Evolutionary conservation across 30 jellyfish, hydroid and myxozoan genomes (phyloP).

Genomic region (Mastigias papua): DNA sequence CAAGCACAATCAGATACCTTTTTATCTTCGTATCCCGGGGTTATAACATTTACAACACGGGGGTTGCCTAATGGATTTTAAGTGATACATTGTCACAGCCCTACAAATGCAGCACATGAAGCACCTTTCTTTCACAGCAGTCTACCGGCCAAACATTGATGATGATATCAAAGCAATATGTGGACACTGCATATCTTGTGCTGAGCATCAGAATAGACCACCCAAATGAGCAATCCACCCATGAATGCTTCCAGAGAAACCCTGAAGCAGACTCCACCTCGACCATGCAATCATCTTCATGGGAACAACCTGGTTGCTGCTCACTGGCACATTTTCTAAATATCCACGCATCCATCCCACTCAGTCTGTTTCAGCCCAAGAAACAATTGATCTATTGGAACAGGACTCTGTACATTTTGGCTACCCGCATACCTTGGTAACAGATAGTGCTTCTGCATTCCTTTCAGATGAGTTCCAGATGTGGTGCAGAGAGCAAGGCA

Average conservation of each 20-base stretch:
- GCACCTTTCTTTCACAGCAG: slow-evolving; percentile 37
- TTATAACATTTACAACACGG: too few species aligned
- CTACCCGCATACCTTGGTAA: slow-evolving; percentile 41
- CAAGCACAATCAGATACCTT: too few species aligned
- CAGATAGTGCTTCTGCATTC: slow-evolving; percentile 35
- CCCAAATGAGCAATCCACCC: slow-evolving; percentile 46
- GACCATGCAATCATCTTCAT: slow-evolving; percentile 34
- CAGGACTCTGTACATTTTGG: slow-evolving; percentile 42
- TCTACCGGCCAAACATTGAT: slow-evolving; percentile 67
- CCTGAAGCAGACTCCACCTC: slow-evolving; percentile 61
- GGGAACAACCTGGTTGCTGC: slow-evolving; percentile 63
- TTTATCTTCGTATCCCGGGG: too few species aligned
- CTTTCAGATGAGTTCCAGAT: slow-evolving; percentile 41
- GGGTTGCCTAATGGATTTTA: too few species aligned
- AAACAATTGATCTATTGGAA: slow-evolving; percentile 26
- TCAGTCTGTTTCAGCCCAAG: slow-evolving; percentile 32
- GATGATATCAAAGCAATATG: slow-evolving; percentile 41
- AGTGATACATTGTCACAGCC: too few species aligned
- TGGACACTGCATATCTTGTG: slow-evolving; percentile 48
- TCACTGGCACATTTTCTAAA: slow-evolving; percentile 43
- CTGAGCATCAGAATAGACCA: slow-evolving; percentile 30
- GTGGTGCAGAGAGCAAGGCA: slow-evolving; percentile 36
- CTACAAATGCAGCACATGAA: slow-evolving; percentile 28
- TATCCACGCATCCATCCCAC: slow-evolving; percentile 52
- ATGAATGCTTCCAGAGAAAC: slow-evolving; percentile 55